phyloP scores from a whole-genome alignment of 92 coral and sea anemone species.

The Parazoanthus swiftii region DNA sequence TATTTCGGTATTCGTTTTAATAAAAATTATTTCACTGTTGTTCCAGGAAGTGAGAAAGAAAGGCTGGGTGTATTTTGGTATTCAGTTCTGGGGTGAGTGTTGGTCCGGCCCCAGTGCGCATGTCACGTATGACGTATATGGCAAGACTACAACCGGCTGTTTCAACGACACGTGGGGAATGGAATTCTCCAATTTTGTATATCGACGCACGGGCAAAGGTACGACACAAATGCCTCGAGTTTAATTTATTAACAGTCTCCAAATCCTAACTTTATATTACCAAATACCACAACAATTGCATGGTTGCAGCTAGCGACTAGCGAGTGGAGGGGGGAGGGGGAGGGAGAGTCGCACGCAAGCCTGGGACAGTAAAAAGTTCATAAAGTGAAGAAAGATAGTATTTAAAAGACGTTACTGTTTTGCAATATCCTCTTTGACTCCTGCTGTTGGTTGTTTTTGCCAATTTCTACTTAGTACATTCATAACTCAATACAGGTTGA shows the following conservation, averaged over 20 bases:
- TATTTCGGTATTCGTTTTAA: too few relatives aligned
- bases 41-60: constrained; percentile 31
- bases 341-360: too few relatives aligned
- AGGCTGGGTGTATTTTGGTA: constrained; percentile 33
- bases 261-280: not conserved
- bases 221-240: not conserved
- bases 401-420: too few relatives aligned
- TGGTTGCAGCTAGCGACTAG: too few relatives aligned
- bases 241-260: not conserved
- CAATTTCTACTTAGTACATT: too few relatives aligned
- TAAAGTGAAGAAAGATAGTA: too few relatives aligned
- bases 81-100: constrained; percentile 37
- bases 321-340: too few relatives aligned
- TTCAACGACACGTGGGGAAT: constrained; percentile 32
- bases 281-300: not conserved
- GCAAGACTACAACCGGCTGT: constrained; percentile 11
- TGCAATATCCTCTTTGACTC: too few relatives aligned
- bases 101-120: constrained; percentile 32
- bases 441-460: too few relatives aligned
- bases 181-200: constrained; percentile 28
- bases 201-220: constrained; percentile 27
- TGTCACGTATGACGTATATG: constrained; percentile 11
- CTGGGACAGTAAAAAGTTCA: too few relatives aligned
- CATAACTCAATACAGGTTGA: too few relatives aligned
- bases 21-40: not conserved